Conservation (phyloP, 2,888 invertebrate species). For the Empis livida region DNA sequence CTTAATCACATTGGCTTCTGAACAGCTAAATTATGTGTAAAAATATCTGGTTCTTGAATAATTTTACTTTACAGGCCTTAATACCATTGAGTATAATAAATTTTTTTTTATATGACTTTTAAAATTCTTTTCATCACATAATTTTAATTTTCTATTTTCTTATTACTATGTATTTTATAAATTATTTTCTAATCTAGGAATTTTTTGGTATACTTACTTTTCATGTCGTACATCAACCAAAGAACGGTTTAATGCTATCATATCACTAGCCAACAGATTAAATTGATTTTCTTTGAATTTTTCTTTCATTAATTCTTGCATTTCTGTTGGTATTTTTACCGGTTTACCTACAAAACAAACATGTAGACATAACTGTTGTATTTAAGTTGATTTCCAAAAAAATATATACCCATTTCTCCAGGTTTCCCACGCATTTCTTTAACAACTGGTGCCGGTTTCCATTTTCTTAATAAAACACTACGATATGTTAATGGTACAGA, state of each 20-base stretch:
- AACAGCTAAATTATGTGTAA: not conserved
- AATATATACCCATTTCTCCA: slow-evolving; percentile 69
- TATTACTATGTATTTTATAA: no score
- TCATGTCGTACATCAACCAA: slow-evolving; percentile 86
- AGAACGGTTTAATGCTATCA: slow-evolving; percentile 92
- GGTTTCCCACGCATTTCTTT: slow-evolving; percentile 54
- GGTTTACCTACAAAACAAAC: slow-evolving; percentile 44
- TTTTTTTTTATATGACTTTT: not conserved
- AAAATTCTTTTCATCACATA: not conserved
- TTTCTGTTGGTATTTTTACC: slow-evolving; percentile 77
- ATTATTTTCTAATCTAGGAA: no score
- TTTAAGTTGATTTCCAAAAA: not conserved
- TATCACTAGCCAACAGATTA: slow-evolving; percentile 93
- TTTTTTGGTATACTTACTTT: slow-evolving; percentile 49
- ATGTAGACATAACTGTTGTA: no score
- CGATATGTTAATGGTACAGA: slow-evolving; percentile 32
- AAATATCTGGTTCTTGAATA: not conserved
- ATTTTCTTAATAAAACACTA: slow-evolving; percentile 44
- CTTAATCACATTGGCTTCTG: no score
- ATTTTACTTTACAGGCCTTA: not conserved
- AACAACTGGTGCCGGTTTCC: slow-evolving; percentile 61
- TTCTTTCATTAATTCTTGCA: slow-evolving; percentile 81
- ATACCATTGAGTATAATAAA: no score
- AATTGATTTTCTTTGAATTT: slow-evolving; percentile 98
- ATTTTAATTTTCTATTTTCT: not conserved